phyloP scores from a whole-genome alignment of 2,797 vertebrate species.

The Cuniculus paca region DNA sequence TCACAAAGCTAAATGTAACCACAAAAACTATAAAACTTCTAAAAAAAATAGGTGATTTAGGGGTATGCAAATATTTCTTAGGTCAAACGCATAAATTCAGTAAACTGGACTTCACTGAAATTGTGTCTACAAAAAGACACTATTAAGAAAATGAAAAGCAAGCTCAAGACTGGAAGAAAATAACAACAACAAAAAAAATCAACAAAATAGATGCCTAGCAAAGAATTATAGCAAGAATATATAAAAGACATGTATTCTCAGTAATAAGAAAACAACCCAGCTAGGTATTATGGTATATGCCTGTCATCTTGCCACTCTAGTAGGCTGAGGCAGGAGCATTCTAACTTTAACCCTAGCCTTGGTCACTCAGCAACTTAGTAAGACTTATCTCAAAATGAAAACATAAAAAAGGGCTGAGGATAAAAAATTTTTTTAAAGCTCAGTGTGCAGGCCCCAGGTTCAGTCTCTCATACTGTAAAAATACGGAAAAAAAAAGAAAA shows the following conservation, averaged over 20 bases:
- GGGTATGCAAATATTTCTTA: not conserved
- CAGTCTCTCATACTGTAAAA: not conserved
- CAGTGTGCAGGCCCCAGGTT: not conserved
- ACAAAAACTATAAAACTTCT: constrained; percentile 28
- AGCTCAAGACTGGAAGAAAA: not conserved
- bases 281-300: not conserved
- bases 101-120: not conserved
- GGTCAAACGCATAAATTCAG: not conserved
- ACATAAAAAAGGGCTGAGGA: not conserved
- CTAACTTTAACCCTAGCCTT: not conserved
- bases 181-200: not conserved
- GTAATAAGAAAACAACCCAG: not conserved
- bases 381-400: not conserved
- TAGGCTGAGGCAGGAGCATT: not conserved
- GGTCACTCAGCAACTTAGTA: not conserved
- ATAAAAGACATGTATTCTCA: not conserved
- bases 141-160: constrained; percentile 35
- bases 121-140: not conserved
- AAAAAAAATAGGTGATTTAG: not conserved
- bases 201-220: not conserved
- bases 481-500: not conserved
- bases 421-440: not conserved
- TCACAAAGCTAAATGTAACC: not conserved
- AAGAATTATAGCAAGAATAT: not conserved
- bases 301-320: not conserved